phyloP scores from a whole-genome alignment of 2,797 vertebrate genomes.

The Chelidonichthys spinosus region DNA sequence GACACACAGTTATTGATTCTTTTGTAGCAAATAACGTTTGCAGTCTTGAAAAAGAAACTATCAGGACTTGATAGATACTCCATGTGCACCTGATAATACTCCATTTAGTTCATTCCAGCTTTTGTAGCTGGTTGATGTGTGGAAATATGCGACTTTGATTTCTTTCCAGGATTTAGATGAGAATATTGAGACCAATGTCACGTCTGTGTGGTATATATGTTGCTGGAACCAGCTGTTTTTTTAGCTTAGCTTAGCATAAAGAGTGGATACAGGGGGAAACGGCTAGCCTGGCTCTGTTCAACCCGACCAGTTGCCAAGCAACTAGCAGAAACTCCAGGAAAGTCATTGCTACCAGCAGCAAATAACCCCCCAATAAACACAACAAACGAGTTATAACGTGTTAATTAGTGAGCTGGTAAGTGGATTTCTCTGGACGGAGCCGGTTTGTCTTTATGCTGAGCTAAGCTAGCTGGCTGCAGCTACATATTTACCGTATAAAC shows the following conservation, averaged over 20 bases:
- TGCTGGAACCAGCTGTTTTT: neutral
- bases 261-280: neutral
- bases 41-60: constrained; percentile 3
- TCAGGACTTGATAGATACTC: neutral
- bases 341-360: neutral
- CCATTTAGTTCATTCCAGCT: neutral
- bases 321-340: neutral
- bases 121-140: neutral
- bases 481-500: neutral
- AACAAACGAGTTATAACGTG: neutral
- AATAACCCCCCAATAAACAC: neutral
- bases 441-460: neutral
- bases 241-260: neutral
- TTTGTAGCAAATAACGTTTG: neutral
- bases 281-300: neutral
- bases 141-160: neutral
- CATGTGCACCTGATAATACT: neutral
- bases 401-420: neutral
- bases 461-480: neutral
- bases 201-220: neutral
- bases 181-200: neutral
- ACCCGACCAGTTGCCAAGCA: neutral
- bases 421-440: neutral
- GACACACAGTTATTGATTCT: neutral
- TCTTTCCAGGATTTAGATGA: neutral